Evolutionary conservation across 2,797 vertebrate species (phyloP).

Genomic region (Spinus olivaceus): DNA sequence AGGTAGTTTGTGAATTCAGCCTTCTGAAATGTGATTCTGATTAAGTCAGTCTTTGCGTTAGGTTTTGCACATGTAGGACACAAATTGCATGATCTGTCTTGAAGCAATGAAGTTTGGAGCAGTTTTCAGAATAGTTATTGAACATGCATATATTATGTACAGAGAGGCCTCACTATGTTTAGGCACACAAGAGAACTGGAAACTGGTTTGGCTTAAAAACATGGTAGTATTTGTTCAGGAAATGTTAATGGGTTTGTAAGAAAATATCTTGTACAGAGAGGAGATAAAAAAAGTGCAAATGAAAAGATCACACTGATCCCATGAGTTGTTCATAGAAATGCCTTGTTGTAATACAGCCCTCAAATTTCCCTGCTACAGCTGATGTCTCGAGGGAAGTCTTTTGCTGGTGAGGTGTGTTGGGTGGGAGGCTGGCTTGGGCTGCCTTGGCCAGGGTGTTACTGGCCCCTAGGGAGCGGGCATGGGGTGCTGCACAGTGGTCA

Average conservation of each 20-base stretch:
- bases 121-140: neutral
- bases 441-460: neutral
- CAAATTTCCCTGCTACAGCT: neutral
- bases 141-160: neutral
- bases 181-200: neutral
- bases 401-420: neutral
- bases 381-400: neutral
- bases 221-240: neutral
- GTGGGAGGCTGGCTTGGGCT: neutral
- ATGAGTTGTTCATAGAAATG: neutral
- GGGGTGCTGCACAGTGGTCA: neutral
- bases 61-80: neutral
- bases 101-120: neutral
- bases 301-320: neutral
- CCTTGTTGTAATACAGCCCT: neutral
- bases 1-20: neutral
- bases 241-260: neutral
- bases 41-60: neutral
- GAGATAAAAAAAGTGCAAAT: neutral
- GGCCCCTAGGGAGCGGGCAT: accelerated
- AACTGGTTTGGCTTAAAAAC: neutral
- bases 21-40: neutral
- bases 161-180: neutral
- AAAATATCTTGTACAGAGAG: neutral
- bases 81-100: neutral